Evolutionary conservation across 2,888 invertebrate genomes (phyloP).

Genomic region (Tethea ocularis): DNA sequence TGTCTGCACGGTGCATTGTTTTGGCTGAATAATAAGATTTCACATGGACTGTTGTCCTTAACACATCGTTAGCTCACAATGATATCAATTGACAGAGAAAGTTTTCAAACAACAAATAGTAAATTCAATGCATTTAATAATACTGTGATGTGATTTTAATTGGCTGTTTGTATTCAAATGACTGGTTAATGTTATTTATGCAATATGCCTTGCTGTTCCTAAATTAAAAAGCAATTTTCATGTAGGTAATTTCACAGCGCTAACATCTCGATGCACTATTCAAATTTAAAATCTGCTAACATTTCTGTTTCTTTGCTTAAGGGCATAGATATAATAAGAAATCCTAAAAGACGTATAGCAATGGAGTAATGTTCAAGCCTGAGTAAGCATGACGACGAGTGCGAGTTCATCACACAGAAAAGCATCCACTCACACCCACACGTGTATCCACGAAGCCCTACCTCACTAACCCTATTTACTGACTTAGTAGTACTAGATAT

Average conservation of each 20-base stretch:
- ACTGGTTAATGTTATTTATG: constrained; percentile 21
- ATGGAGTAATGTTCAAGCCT: constrained; percentile 46
- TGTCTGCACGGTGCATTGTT: constrained; percentile 42
- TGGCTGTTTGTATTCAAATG: constrained; percentile 48
- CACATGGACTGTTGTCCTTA: constrained; percentile 40
- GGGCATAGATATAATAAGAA: neutral
- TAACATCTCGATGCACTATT: neutral
- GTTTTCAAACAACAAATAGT: constrained; percentile 39
- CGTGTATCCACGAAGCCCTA: constrained; percentile 69
- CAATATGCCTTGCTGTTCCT: constrained; percentile 20
- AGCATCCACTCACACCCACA: constrained; percentile 47
- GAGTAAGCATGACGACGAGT: constrained; percentile 46
- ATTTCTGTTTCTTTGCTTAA: neutral
- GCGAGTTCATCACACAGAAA: constrained; percentile 33
- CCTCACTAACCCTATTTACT: constrained; percentile 71
- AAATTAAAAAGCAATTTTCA: constrained; percentile 21
- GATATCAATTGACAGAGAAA: constrained; percentile 50
- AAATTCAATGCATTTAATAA: constrained; percentile 43
- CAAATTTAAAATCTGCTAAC: neutral
- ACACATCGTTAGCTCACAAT: constrained; percentile 42
- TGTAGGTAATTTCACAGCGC: constrained; percentile 6
- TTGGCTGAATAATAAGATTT: constrained; percentile 38
- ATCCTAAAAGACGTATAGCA: constrained; percentile 27
- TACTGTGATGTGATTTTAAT: constrained; percentile 55
- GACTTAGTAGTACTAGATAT: constrained; percentile 43